phyloP scores from a whole-genome alignment of 2,888 invertebrate species.

The Seira sanloemensis region DNA sequence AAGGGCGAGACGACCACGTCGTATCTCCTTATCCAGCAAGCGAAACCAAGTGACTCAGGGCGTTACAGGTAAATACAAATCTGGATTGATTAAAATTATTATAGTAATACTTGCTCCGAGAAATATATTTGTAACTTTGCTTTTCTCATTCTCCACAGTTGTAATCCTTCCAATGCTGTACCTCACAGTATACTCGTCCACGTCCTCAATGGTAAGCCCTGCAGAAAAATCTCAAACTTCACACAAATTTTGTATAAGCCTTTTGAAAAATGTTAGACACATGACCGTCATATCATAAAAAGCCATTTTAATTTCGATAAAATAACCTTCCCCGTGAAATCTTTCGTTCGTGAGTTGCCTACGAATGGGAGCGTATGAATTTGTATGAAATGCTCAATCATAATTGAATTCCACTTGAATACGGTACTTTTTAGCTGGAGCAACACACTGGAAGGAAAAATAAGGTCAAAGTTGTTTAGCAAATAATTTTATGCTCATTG shows the following conservation, averaged over 20 bases:
- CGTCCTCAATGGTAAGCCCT: conserved; percentile 88
- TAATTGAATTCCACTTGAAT: neutral
- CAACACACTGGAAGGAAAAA: neutral
- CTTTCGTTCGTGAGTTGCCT: neutral
- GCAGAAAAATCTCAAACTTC: neutral
- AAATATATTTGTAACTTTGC: neutral
- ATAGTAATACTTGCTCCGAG: neutral
- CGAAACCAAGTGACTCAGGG: conserved; percentile 90
- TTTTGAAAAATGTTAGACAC: neutral
- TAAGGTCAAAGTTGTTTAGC: conserved; percentile 4
- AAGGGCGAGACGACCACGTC: conserved; percentile 94
- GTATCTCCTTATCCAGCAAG: conserved; percentile 91
- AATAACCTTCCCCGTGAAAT: neutral
- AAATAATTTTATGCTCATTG: neutral
- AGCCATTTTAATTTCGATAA: neutral
- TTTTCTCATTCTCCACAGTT: neutral
- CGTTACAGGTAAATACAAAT: conserved; percentile 74
- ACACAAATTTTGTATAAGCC: too few species aligned
- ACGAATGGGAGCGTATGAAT: neutral
- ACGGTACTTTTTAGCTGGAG: neutral
- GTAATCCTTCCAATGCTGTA: conserved; percentile 93
- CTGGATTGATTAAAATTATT: neutral
- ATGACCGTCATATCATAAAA: neutral
- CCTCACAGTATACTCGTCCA: conserved; percentile 93
- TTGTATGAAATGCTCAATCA: neutral